Evolutionary conservation across 2,888 invertebrate species (phyloP), one percentile per base, ranked within the genome.

Genomic region (Axea sp.): DNA sequence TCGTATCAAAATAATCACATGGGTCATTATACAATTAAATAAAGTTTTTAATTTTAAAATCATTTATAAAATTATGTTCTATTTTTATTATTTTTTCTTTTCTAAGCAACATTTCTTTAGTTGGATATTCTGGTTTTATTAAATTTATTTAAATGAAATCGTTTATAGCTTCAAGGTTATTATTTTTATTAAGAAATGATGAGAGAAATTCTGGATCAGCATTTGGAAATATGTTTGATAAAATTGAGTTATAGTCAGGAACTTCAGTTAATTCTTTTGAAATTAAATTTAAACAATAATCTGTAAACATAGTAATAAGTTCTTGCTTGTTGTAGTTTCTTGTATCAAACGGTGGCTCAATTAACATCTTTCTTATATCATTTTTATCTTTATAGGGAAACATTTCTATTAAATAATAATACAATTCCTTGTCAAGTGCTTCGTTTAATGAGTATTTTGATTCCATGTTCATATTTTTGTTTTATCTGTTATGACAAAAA

Each of bases 1-100:
- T n/a, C n/a, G n/a, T n/a, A n/a, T 80, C 76, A 80, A 89, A 86
- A 72, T 83, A 78, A 8, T 77, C 62, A 28, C 84, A 78, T 1
- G 90, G 90, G 78, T 89, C 84, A 0, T 89, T 89, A 76, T 89
- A 88, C 3, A 88, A 73, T 49, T 88, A 81, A 0, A 90, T 68
- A 79, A 89, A 90, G 8, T 88, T 80, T 67, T 87, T 80, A 0
- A 89, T 80, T 26, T 84, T 78, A 51, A 90, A 90, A 2, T 88
- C 84, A 0, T 81, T 82, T 0, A 87, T 89, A 62, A 89, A 89
- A 19, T 88, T 86, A 3, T 37, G 14, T 30, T 39, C 9, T 1
- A 47, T 7, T 24, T 47, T 22, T 0, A 1, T n/a, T 4, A 26
- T 14, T 4, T 7, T 26, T 30, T 55, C 9, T 14, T 39, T 11